Evolutionary conservation across 2,797 vertebrate genomes (phyloP), one percentile per base, ranked within the genome.

Genomic region (Neopelma chrysocephalum): DNA sequence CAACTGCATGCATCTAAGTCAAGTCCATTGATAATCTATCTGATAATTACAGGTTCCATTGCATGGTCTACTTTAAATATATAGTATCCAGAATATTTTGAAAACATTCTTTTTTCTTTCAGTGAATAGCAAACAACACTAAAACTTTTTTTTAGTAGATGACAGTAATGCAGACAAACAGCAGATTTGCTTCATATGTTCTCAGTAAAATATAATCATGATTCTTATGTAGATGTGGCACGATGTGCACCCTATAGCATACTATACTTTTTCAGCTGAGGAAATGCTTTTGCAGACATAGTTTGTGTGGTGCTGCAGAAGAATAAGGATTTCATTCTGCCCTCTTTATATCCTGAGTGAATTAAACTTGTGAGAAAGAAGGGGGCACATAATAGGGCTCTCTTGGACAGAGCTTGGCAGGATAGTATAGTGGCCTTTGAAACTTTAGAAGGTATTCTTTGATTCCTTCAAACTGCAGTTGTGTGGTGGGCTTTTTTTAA

Each of bases 301-400:
- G 22, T 43, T 91, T 86, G 17, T 70, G 23, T 58, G 32, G 34
- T 79, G 54, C 40, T 70, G 45, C 47, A 56, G 53, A 82, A 87
- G 25, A 58, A n/a, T 50, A 31, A 61, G 31, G 34, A 47, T 82
- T 96, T 95, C 9, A 40, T 94, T 90, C 64, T 68, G 38, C 68
- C 48, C 20, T 76, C 11, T 95, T 95, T 87, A 40, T 91, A 71
- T 58, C 27, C 38, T 54, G 22, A 57, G 11, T 68, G 53, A 70
- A 83, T 87, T 85, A 80, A 89, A 78, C 48, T 91, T 65, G 45
- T 65, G 68, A 91, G 69, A 85, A 77, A 79, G 70, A 87, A 80
- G 29, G 25, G 31, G 22, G 8, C 14, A 12, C 17, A 45, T 66
- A 56, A 68, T 60, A 73, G 48, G 13, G 31, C 50, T 89, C 18